These are phyloP conservation scores for Rhodeus uyekii DNA, from an alignment of 2,797 vertebrate genomes.

Conservation along the genomic window DNA sequence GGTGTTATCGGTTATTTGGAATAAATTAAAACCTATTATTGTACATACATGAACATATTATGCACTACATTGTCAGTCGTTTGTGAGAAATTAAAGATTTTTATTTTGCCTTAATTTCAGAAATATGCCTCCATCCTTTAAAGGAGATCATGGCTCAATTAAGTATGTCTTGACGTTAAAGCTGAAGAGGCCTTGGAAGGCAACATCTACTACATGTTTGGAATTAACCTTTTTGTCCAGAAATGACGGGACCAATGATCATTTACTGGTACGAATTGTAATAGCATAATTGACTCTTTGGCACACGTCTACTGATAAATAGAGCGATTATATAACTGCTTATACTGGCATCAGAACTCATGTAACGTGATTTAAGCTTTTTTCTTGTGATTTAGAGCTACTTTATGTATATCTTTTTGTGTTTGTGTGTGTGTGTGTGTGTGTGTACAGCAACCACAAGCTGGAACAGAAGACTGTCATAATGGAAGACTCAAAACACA, in stretches of 20 bases:
- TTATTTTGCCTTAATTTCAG: constrained; percentile 68
- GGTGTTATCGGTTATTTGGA: neutral
- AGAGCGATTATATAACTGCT: neutral
- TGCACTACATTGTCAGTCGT: neutral
- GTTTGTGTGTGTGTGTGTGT: constrained; percentile 71
- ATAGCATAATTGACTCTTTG: neutral
- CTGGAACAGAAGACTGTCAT: constrained; percentile 82
- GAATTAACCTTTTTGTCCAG: constrained; percentile 87
- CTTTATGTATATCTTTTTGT: neutral
- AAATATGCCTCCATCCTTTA: constrained; percentile 90
- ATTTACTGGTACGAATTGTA: constrained; percentile 80
- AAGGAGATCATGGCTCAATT: constrained; percentile 86
- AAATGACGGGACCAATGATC: constrained; percentile 78
- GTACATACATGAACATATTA: constrained; percentile 63
- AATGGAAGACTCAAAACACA: no score
- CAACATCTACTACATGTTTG: constrained; percentile 81
- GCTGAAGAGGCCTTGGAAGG: constrained; percentile 88
- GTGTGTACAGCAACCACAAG: constrained; percentile 82
- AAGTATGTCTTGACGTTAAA: constrained; percentile 89
- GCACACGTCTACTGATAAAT: neutral
- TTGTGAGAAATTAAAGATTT: neutral
- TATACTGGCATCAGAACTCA: neutral
- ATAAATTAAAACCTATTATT: neutral
- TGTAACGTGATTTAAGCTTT: neutral
- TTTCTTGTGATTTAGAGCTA: neutral